Conservation (phyloP, 2,113 vertebrate genomes). For the Sebastes schlegelii region DNA sequence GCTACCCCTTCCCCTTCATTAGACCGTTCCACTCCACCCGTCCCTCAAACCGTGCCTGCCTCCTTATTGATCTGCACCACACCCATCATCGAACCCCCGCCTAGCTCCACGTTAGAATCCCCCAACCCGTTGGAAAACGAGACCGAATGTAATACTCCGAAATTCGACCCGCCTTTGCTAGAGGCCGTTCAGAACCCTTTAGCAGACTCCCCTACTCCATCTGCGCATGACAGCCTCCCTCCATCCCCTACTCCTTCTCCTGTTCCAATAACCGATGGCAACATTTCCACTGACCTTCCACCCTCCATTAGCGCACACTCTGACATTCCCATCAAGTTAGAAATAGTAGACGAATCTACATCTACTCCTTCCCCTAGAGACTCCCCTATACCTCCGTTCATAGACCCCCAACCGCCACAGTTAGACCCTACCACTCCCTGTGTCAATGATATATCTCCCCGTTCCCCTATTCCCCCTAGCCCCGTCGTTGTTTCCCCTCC, state of each 20-base stretch:
- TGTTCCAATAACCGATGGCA: constrained; percentile 16
- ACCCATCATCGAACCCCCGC: constrained; percentile 66
- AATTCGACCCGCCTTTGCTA: constrained; percentile 14
- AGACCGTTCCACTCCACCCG: constrained; percentile 31
- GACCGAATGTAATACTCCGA: not conserved
- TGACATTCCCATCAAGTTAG: constrained; percentile 45
- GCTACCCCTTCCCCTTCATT: constrained; percentile 14
- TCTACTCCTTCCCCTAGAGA: constrained; percentile 21
- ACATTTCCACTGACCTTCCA: constrained; percentile 22
- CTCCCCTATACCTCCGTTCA: constrained; percentile 28
- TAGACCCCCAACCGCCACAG: constrained; percentile 29
- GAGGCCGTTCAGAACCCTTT: constrained; percentile 20
- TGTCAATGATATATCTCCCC: constrained; percentile 38
- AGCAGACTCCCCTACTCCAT: constrained; percentile 38
- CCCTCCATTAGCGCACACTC: constrained; percentile 30
- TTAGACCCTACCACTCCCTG: constrained; percentile 50
- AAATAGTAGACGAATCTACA: constrained; percentile 51
- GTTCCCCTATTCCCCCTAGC: constrained; percentile 15
- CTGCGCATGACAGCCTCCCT: constrained; percentile 30
- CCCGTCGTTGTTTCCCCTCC: constrained; percentile 25
- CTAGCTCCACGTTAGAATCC: constrained; percentile 57
- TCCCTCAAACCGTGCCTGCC: constrained; percentile 33
- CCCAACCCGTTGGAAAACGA: constrained; percentile 32
- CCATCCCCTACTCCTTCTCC: constrained; percentile 45
- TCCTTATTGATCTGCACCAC: constrained; percentile 64